phyloP scores from a whole-genome alignment of 2,888 invertebrate species.

The Blera fallax region DNA sequence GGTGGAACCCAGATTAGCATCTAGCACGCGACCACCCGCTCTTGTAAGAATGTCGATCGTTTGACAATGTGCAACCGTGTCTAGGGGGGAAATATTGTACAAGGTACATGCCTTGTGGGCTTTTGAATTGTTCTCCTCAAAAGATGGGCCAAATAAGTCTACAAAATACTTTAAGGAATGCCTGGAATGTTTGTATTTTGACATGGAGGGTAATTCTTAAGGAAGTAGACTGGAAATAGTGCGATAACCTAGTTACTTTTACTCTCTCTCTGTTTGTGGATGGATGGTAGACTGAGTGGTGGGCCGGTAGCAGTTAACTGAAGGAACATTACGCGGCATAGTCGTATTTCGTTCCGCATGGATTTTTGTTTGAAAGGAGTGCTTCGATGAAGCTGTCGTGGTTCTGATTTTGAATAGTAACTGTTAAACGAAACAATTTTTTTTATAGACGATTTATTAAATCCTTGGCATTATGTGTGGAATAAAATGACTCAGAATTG shows the following conservation, averaged over 20 bases:
- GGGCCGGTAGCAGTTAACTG: background rate
- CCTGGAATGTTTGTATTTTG: constrained; percentile 58
- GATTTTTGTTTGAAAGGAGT: background rate
- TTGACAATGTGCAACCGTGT: constrained; percentile 59
- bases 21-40: constrained; percentile 66
- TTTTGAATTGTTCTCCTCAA: constrained; percentile 37
- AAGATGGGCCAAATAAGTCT: constrained; percentile 43
- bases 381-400: too few relatives aligned
- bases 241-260: constrained; percentile 59
- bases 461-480: too few relatives aligned
- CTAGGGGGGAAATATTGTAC: background rate
- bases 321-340: too few relatives aligned
- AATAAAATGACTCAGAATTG: too few relatives aligned
- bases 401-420: too few relatives aligned
- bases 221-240: constrained; percentile 60
- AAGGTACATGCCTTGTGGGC: constrained; percentile 12
- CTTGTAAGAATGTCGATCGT: constrained; percentile 61
- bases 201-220: constrained; percentile 13
- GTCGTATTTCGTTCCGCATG: background rate
- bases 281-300: background rate
- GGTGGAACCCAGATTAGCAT: constrained; percentile 52
- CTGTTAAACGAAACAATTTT: too few relatives aligned
- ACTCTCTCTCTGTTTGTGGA: constrained; percentile 15
- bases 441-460: too few relatives aligned
- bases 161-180: constrained; percentile 39